Evolutionary conservation across 92 coral and sea anemone species (phyloP).

Genomic region (Scolanthus callimorphus): DNA sequence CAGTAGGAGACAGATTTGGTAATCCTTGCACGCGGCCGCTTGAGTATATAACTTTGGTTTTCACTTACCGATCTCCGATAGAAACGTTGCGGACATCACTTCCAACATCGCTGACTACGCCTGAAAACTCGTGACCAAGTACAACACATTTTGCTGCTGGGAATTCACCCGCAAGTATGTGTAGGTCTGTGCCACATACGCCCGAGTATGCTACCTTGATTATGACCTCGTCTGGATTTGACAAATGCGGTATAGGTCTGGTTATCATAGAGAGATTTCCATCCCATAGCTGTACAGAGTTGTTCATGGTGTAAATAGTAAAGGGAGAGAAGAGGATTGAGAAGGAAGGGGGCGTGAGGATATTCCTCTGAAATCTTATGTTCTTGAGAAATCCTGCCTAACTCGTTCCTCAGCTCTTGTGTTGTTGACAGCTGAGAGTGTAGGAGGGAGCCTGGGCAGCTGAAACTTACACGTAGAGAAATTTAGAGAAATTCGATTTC

Average conservation of each 20-base stretch:
- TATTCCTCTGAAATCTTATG: slow-evolving; percentile 4
- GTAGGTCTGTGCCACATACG: slow-evolving; percentile 76
- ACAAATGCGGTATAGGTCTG: slow-evolving; percentile 86
- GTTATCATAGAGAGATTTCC: slow-evolving; percentile 86
- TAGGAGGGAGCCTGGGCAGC: background rate
- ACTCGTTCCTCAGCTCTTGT: background rate
- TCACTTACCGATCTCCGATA: slow-evolving; percentile 85
- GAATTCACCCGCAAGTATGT: slow-evolving; percentile 73
- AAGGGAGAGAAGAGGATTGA: background rate
- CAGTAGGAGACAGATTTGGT: too few relatives aligned
- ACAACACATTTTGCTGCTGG: slow-evolving; percentile 87
- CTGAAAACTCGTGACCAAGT: slow-evolving; percentile 93
- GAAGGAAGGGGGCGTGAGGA: background rate
- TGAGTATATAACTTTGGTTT: too few relatives aligned
- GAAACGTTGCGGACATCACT: slow-evolving; percentile 79
- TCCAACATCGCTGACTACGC: slow-evolving; percentile 93
- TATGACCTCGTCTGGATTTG: slow-evolving; percentile 78
- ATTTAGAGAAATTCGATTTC: too few relatives aligned
- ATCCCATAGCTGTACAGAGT: slow-evolving; percentile 75
- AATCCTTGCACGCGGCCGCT: too few relatives aligned
- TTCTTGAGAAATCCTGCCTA: background rate
- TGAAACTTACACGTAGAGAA: too few relatives aligned
- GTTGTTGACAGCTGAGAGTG: background rate
- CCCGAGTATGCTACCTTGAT: slow-evolving; percentile 92
- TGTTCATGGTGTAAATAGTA: slow-evolving; percentile 53